Conservation (phyloP, 2,888 invertebrate species). For the Patella caerulea region DNA sequence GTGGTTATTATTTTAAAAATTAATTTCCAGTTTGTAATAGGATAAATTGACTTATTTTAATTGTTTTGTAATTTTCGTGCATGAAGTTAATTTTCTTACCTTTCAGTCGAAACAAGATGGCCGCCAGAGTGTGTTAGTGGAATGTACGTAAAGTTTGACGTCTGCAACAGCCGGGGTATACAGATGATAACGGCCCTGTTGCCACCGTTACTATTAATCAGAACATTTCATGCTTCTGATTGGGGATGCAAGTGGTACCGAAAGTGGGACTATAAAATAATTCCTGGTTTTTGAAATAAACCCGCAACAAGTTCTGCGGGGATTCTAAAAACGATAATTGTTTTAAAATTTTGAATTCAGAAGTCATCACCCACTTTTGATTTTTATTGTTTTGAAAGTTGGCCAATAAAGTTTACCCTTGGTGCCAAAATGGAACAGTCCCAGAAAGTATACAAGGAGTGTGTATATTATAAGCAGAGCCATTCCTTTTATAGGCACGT, state of each 20-base stretch:
- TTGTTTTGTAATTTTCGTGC: no score
- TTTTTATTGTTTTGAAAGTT: no score
- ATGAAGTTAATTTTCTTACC: not conserved
- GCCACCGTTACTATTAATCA: conserved; percentile 10
- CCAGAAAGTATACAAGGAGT: conserved; percentile 6
- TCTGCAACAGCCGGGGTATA: conserved; percentile 26
- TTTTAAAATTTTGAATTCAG: no score
- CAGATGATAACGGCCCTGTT: conserved; percentile 19
- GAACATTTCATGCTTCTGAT: not conserved
- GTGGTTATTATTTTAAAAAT: no score
- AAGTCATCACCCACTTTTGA: no score
- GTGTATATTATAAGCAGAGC: conserved; percentile 2
- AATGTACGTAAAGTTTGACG: conserved; percentile 34
- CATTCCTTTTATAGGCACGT: conserved; percentile 32
- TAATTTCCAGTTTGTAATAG: no score
- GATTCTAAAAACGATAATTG: no score
- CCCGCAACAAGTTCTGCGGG: no score
- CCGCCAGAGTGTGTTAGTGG: conserved; percentile 33
- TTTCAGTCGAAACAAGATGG: conserved; percentile 40
- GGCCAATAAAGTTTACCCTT: not conserved
- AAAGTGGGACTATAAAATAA: no score
- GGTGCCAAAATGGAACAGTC: not conserved
- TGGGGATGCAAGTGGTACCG: not conserved
- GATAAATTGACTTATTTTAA: no score
- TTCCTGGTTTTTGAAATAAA: no score